phyloP scores from a whole-genome alignment of 1,140 invertebrate species.

The Drosophila sp. region DNA sequence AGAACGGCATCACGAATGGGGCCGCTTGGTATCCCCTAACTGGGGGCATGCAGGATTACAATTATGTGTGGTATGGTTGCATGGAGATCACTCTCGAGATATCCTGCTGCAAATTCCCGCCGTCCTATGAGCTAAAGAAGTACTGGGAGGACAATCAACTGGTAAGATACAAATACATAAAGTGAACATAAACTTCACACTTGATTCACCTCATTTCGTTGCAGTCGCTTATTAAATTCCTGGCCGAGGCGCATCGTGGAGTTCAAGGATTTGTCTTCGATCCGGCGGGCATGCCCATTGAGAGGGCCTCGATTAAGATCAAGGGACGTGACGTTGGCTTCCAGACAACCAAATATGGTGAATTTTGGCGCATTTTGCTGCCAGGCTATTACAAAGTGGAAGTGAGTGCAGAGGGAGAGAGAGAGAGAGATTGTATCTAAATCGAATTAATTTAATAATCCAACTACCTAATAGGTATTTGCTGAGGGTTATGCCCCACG shows the following conservation, averaged over 20 bases:
- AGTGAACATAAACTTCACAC: not conserved
- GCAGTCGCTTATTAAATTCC: constrained; percentile 91
- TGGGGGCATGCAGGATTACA: constrained; percentile 98
- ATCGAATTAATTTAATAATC: not conserved
- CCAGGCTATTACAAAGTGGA: constrained; percentile 93
- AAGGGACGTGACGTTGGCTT: constrained; percentile 94
- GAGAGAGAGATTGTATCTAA: no score
- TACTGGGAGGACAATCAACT: constrained; percentile 98
- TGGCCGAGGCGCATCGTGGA: constrained; percentile 94
- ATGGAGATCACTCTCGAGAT: constrained; percentile 99
- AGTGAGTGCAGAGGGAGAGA: constrained; percentile 83
- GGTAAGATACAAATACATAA: constrained; percentile 84
- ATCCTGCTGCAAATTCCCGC: constrained; percentile 98
- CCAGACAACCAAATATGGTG: constrained; percentile 95
- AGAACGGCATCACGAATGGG: constrained; percentile 95
- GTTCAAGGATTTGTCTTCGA: constrained; percentile 92
- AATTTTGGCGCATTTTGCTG: constrained; percentile 94
- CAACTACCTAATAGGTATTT: constrained; percentile 86
- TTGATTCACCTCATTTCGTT: constrained; percentile 71
- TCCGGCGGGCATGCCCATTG: constrained; percentile 91
- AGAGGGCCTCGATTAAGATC: constrained; percentile 92
- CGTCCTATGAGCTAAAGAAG: constrained; percentile 90
- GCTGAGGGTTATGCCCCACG: constrained; percentile 92
- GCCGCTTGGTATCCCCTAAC: constrained; percentile 96
- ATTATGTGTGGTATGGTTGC: constrained; percentile 98